These are phyloP conservation scores for Macrocentrus cingulum DNA, from an alignment of 1,140 invertebrate species.

Conservation along the genomic window DNA sequence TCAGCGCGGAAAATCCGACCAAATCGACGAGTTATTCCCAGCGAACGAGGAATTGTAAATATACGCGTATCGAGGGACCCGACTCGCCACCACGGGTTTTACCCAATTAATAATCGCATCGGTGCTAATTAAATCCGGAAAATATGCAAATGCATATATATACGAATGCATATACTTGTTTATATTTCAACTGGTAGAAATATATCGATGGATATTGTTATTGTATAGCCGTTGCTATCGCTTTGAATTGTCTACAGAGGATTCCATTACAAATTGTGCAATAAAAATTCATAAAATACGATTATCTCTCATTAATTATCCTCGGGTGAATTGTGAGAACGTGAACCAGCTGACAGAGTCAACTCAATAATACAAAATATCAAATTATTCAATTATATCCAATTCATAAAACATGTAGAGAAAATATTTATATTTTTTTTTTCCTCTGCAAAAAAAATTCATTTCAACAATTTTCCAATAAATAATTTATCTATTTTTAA, in stretches of 20 bases:
- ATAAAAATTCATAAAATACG: slow-evolving; percentile 57
- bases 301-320: slow-evolving; percentile 49
- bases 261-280: slow-evolving; percentile 50
- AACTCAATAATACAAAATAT: no score
- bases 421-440: no score
- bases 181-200: slow-evolving; percentile 43
- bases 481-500: no score
- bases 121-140: slow-evolving; percentile 57
- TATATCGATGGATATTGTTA: neutral
- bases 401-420: no score
- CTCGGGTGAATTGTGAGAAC: no score
- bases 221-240: no score
- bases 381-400: no score
- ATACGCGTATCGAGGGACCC: slow-evolving; percentile 31
- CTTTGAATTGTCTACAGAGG: slow-evolving; percentile 16
- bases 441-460: no score
- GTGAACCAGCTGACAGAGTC: no score
- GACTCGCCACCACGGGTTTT: slow-evolving; percentile 35
- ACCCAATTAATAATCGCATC: slow-evolving; percentile 55
- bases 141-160: slow-evolving; percentile 50
- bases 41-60: slow-evolving; percentile 46
- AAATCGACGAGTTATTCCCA: slow-evolving; percentile 41
- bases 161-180: slow-evolving; percentile 32
- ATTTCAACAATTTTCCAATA: no score
- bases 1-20: slow-evolving; percentile 3